Conservation (phyloP, 2,797 vertebrate species). For the Lepilemur ruficaudatus region DNA sequence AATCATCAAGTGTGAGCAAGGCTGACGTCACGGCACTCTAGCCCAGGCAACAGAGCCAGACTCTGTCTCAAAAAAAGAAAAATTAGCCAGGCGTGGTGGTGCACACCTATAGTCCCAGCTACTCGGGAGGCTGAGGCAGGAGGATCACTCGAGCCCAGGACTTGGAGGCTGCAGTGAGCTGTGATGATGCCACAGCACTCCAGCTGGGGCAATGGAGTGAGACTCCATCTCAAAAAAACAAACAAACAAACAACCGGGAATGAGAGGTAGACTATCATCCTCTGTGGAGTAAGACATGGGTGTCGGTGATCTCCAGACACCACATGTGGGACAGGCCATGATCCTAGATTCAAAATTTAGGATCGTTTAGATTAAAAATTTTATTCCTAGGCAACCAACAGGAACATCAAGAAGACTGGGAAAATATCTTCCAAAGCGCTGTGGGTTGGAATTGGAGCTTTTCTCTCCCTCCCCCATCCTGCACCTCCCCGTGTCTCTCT, state of each 20-base stretch:
- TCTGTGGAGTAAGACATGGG: accelerated
- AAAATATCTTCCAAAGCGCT: neutral
- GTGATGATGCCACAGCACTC: neutral
- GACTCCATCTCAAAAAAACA: neutral
- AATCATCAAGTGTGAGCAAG: too few species aligned
- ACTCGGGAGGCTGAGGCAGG: neutral
- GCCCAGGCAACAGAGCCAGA: too few species aligned
- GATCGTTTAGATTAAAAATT: accelerated
- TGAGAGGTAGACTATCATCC: accelerated
- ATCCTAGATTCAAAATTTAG: too few species aligned
- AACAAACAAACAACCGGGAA: neutral
- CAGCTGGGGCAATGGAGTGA: neutral
- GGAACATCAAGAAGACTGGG: neutral
- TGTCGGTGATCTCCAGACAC: accelerated
- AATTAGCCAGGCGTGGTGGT: too few species aligned
- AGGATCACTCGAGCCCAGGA: neutral
- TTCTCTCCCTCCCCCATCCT: neutral
- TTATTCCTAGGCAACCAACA: neutral
- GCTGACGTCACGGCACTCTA: too few species aligned
- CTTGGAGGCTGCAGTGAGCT: neutral
- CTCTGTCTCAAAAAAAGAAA: too few species aligned
- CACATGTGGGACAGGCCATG: neutral
- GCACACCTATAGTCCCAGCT: too few species aligned
- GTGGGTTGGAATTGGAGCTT: neutral
- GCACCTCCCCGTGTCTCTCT: neutral